A percentile compares a stretch with the other conserved stretches of the same genome.
Evolutionary conservation across 2,888 invertebrate species (phyloP).

Genomic region (Caenorhabditis zanzibari): DNA sequence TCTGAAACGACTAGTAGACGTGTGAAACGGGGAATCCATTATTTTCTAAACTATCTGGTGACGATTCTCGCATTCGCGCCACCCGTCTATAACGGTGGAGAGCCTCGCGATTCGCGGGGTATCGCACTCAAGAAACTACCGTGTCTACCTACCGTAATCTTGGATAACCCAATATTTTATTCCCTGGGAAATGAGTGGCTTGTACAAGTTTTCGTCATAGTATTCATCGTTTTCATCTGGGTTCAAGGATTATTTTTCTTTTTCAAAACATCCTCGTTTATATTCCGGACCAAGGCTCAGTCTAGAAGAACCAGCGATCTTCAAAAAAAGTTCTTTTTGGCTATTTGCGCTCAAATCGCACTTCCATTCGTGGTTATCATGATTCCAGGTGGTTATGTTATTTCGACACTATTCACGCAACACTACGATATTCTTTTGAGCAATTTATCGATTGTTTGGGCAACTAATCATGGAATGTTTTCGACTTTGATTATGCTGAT

Average conservation of each 20-base stretch:
- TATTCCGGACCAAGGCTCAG: conserved; percentile 10
- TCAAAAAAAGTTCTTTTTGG: conserved; percentile 5
- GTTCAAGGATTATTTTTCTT: not conserved
- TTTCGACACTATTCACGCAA: not conserved
- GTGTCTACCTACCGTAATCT: not conserved
- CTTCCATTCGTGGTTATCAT: not conserved
- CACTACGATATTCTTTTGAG: not conserved
- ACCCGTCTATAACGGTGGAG: not conserved
- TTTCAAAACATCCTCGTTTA: not conserved
- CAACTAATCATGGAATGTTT: too few relatives aligned
- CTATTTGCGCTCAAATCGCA: not conserved
- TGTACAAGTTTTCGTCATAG: not conserved
- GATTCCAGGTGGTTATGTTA: not conserved
- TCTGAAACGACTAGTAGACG: not conserved
- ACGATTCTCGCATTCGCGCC: not conserved
- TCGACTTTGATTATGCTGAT: too few relatives aligned
- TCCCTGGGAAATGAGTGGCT: not conserved
- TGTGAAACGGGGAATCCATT: conserved; percentile 6
- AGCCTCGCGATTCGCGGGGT: not conserved
- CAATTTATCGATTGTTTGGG: too few relatives aligned
- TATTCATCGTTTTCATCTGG: not conserved
- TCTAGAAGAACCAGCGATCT: conserved; percentile 6
- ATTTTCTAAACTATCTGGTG: not conserved
- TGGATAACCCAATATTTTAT: not conserved
- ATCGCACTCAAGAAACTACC: not conserved